These are phyloP conservation scores for Cisticola juncidis DNA, from an alignment of 2,113 vertebrate genomes.

Conservation along the genomic window DNA sequence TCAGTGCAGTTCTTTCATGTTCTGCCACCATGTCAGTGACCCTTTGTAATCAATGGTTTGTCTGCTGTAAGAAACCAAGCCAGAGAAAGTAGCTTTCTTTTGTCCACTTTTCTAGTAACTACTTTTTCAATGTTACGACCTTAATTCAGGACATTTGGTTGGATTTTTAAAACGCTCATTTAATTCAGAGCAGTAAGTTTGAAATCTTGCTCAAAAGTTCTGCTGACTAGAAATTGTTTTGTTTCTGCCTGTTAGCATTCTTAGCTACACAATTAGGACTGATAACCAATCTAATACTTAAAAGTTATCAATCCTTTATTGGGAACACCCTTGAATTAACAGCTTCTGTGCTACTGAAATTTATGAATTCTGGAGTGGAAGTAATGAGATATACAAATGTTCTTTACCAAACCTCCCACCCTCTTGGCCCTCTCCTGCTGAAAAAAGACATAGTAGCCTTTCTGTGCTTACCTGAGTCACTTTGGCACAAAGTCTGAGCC, in stretches of 20 bases:
- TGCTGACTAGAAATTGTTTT: neutral
- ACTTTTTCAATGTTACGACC: neutral
- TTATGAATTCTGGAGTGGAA: neutral
- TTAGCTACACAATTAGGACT: neutral
- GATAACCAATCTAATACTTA: neutral
- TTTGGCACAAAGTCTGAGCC: neutral
- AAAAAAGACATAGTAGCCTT: neutral
- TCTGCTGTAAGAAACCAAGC: neutral
- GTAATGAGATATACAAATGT: neutral
- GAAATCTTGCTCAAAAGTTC: neutral
- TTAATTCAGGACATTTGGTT: neutral
- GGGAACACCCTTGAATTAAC: neutral
- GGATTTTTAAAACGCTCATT: neutral
- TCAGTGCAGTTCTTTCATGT: neutral
- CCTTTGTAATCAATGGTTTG: neutral
- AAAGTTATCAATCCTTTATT: neutral
- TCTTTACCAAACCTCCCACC: neutral
- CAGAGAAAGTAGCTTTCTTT: neutral
- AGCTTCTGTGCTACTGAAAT: neutral
- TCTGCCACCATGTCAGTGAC: neutral
- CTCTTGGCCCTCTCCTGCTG: neutral
- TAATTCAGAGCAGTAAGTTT: neutral
- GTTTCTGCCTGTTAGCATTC: neutral
- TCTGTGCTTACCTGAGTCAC: neutral
- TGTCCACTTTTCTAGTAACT: neutral